Evolutionary conservation across 2,113 vertebrate species (phyloP).

Genomic region (Oxyura jamaicensis): DNA sequence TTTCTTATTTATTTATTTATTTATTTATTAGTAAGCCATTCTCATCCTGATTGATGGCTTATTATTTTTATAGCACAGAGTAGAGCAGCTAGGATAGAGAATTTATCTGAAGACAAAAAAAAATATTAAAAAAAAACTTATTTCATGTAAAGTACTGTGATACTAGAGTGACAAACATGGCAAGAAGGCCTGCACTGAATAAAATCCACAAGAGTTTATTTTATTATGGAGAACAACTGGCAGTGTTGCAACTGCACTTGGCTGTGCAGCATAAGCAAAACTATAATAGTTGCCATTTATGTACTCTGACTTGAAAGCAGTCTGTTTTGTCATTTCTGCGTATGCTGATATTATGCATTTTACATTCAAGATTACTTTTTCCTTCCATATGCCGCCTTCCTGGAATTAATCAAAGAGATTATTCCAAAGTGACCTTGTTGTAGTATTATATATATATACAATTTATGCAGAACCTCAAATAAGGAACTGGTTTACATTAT

Average conservation of each 20-base stretch:
- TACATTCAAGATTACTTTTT: slow-evolving; percentile 5
- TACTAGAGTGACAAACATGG: background rate
- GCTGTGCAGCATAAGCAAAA: background rate
- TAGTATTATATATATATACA: slow-evolving; percentile 19
- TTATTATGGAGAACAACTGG: background rate
- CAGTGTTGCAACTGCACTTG: background rate
- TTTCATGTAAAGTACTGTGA: background rate
- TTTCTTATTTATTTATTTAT: too few species aligned
- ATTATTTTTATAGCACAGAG: background rate
- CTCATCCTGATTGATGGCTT: background rate
- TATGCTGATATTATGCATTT: background rate
- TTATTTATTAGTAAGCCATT: background rate
- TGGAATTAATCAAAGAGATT: slow-evolving; percentile 31
- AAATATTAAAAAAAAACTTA: background rate
- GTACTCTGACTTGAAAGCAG: background rate
- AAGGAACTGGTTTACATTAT: background rate
- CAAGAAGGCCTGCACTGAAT: background rate
- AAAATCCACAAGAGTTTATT: background rate
- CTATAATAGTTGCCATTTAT: slow-evolving; percentile 11
- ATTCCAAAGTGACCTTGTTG: slow-evolving; percentile 34
- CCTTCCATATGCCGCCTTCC: background rate
- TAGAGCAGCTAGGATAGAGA: background rate
- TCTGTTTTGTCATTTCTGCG: background rate
- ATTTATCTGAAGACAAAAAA: background rate
- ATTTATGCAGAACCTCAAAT: slow-evolving; percentile 18